A percentile compares a stretch with the other conserved stretches of the same genome.
These are phyloP conservation scores for Holacanthella duospinosa DNA, from an alignment of 2,888 invertebrate genomes.

Conservation along the genomic window DNA sequence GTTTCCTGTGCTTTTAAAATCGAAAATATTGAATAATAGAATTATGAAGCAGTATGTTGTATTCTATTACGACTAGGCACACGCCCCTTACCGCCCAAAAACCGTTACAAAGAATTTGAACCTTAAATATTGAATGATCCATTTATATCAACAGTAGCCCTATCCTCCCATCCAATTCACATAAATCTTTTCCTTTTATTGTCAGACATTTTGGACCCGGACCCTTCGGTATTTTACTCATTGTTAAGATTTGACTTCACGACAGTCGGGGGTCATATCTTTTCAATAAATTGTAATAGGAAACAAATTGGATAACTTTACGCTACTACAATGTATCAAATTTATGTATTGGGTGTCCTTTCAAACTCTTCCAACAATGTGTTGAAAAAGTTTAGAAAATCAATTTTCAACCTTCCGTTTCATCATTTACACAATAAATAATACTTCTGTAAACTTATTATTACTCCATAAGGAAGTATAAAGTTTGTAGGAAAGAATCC, in stretches of 20 bases:
- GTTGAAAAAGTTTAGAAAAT: too few species aligned
- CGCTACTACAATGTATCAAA: slow-evolving; percentile 1
- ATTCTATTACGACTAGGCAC: not conserved
- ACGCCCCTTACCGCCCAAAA: slow-evolving; percentile 1
- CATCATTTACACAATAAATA: too few species aligned
- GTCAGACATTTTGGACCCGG: not conserved
- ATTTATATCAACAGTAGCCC: not conserved
- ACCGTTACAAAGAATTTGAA: not conserved
- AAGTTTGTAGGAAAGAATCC: too few species aligned
- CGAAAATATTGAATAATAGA: not conserved
- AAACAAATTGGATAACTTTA: not conserved
- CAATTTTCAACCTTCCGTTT: too few species aligned
- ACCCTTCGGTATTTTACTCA: too few species aligned
- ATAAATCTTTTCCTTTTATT: not conserved
- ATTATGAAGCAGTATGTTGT: not conserved
- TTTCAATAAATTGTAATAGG: not conserved
- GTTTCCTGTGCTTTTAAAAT: too few species aligned
- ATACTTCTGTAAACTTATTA: too few species aligned
- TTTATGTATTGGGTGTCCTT: too few species aligned
- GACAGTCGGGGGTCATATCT: not conserved
- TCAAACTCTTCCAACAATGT: too few species aligned
- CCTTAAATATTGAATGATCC: not conserved
- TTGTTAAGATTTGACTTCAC: not conserved
- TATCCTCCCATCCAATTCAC: not conserved
- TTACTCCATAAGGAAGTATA: too few species aligned